Conservation (phyloP, 1,140 invertebrate species). For the Luehdorfia chinensis region DNA sequence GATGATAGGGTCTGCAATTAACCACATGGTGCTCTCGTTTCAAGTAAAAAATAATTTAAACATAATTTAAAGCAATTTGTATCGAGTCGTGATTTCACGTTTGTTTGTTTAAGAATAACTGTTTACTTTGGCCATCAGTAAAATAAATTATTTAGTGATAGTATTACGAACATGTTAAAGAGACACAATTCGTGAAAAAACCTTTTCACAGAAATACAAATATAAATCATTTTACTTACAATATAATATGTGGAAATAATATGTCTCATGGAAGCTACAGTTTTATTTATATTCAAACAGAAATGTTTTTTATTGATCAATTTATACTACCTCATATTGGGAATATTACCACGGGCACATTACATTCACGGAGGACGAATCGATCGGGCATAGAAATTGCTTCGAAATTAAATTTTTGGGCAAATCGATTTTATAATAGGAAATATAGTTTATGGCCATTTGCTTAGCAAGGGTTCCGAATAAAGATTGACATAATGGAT, state of each 20-base stretch:
- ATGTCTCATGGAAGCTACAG: no score
- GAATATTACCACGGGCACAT: constrained; percentile 32
- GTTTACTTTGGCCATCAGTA: no score
- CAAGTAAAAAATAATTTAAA: constrained; percentile 64
- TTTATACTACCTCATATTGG: constrained; percentile 36
- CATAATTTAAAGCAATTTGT: constrained; percentile 67
- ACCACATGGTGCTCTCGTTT: constrained; percentile 56
- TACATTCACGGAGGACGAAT: constrained; percentile 39
- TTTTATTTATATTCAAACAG: constrained; percentile 50
- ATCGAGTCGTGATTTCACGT: constrained; percentile 57
- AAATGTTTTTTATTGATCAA: constrained; percentile 40
- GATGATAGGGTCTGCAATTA: constrained; percentile 62
- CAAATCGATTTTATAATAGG: constrained; percentile 28
- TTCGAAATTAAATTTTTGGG: constrained; percentile 36
- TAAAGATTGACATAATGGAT: constrained; percentile 32
- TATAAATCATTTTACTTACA: no score
- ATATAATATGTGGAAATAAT: no score
- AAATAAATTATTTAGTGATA: no score
- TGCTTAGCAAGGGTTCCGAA: constrained; percentile 25
- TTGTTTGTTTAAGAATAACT: constrained; percentile 59
- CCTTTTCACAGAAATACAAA: no score
- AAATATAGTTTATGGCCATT: constrained; percentile 35
- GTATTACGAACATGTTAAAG: no score
- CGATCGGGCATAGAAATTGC: constrained; percentile 51
- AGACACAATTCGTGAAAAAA: no score